Percentiles rank a stretch among this genome's conserved stretches.
These are phyloP conservation scores for Amaurobius ferox DNA, from an alignment of 2,888 invertebrate species.

Conservation along the genomic window DNA sequence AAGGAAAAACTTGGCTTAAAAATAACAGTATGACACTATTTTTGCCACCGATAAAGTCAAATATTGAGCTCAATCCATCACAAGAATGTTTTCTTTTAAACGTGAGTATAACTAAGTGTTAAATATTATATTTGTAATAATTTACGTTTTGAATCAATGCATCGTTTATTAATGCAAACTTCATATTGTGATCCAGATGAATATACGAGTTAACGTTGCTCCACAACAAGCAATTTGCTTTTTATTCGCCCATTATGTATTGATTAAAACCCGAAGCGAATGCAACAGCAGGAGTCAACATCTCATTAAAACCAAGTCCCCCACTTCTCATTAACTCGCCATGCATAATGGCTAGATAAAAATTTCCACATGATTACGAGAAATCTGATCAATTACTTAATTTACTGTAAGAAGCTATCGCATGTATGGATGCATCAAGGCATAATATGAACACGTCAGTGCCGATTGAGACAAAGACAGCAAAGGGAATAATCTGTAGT, in stretches of 20 bases:
- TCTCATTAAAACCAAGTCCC: not conserved
- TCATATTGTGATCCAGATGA: too few species aligned
- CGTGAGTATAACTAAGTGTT: too few species aligned
- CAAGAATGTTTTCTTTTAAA: too few species aligned
- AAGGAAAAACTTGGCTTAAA: too few species aligned
- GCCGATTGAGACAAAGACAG: slow-evolving; percentile 27
- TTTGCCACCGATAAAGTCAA: too few species aligned
- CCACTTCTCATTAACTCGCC: slow-evolving; percentile 22
- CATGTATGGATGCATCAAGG: slow-evolving; percentile 3
- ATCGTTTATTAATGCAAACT: too few species aligned
- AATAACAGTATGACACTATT: too few species aligned
- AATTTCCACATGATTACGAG: slow-evolving; percentile 20
- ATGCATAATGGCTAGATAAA: slow-evolving; percentile 29
- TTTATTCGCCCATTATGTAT: not conserved
- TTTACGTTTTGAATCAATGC: too few species aligned
- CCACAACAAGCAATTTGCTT: not conserved
- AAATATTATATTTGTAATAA: too few species aligned
- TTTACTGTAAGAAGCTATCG: slow-evolving; percentile 5
- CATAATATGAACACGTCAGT: slow-evolving; percentile 10
- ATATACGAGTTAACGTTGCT: not conserved
- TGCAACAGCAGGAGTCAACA: not conserved
- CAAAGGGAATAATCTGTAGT: slow-evolving; percentile 24
- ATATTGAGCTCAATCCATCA: too few species aligned
- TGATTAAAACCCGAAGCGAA: not conserved
- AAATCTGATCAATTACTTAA: slow-evolving; percentile 25